phyloP scores from a whole-genome alignment of 2,797 vertebrate genomes.

The Vipera ursinii region DNA sequence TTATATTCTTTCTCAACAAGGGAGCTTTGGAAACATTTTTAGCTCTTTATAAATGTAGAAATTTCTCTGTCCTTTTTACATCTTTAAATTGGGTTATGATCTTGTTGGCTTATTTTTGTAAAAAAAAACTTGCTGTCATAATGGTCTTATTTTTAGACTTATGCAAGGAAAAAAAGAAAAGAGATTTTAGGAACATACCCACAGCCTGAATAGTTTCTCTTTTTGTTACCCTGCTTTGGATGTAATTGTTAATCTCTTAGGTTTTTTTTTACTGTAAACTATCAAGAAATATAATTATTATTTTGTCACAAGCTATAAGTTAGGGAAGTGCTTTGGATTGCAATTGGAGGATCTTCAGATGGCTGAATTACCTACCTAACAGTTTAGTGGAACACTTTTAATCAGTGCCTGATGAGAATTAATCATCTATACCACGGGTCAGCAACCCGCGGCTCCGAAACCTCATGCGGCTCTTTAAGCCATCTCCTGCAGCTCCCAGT shows the following conservation, averaged over 20 bases:
- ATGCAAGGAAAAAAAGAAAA: conserved; percentile 18
- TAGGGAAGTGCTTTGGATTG: rapidly evolving
- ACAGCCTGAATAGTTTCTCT: neutral
- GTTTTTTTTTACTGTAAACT: neutral
- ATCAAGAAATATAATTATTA: neutral
- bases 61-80: conserved; percentile 44
- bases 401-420: neutral
- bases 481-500: too few species aligned
- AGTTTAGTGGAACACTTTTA: too few species aligned
- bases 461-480: too few species aligned
- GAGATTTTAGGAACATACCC: neutral
- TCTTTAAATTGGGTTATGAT: conserved; percentile 70
- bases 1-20: conserved; percentile 72
- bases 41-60: conserved; percentile 66
- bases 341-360: neutral
- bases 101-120: conserved; percentile 72
- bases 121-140: conserved; percentile 43
- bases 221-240: neutral
- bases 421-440: too few species aligned
- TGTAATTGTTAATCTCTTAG: neutral
- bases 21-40: conserved; percentile 69
- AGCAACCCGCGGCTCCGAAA: too few species aligned
- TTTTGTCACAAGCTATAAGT: rapidly evolving
- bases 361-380: neutral
- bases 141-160: conserved; percentile 68